Conservation (phyloP, 2,797 vertebrate genomes). For the Manis javanica region DNA sequence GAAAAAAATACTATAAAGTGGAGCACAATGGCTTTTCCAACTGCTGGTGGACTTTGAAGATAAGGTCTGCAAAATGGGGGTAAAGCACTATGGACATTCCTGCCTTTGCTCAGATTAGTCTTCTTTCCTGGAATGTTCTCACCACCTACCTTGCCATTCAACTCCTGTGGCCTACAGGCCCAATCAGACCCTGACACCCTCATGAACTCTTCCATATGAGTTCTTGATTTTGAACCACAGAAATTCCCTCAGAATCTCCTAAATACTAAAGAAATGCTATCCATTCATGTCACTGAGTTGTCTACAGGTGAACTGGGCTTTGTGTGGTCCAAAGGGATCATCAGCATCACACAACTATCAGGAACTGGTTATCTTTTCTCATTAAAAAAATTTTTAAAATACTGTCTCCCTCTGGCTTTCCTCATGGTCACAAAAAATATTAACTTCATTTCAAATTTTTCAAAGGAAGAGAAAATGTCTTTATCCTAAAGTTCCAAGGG, state of each 20-base stretch:
- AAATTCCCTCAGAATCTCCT: not conserved
- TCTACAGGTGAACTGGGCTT: not conserved
- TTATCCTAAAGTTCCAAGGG: not conserved
- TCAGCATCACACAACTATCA: not conserved
- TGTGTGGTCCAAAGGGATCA: not conserved
- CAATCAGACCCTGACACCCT: not conserved
- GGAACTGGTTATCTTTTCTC: not conserved
- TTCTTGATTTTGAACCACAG: not conserved
- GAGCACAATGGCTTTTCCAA: not conserved
- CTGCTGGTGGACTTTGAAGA: not conserved
- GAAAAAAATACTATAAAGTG: not conserved
- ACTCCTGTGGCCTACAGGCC: not conserved
- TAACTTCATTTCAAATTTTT: not conserved
- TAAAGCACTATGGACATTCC: no score
- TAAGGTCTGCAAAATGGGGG: not conserved
- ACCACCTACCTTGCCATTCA: fast-evolving
- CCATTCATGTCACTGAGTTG: not conserved
- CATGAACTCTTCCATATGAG: not conserved
- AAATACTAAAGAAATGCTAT: not conserved
- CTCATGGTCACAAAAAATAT: not conserved
- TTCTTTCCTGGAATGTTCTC: not conserved
- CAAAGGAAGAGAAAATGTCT: slow-evolving; percentile 8
- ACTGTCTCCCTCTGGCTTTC: not conserved
- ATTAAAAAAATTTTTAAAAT: not conserved
- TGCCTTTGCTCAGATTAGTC: not conserved